Evolutionary conservation across 2,888 invertebrate genomes (phyloP), one percentile per base, ranked within the genome.

Genomic region (Resseliella maxima): DNA sequence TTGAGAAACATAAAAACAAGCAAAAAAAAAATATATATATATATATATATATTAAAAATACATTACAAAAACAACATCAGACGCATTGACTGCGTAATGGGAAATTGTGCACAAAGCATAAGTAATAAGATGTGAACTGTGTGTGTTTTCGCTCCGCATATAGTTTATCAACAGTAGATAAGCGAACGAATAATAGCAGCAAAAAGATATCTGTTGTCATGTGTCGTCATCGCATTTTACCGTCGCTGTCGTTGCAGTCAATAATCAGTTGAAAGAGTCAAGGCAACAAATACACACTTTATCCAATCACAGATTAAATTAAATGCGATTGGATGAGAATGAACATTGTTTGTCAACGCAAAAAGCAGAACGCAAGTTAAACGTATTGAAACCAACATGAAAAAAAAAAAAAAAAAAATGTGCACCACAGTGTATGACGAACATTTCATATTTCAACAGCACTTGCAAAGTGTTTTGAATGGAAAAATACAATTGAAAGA

Each of bases 81-180:
- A 72, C 15, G 18, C 72, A 72, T 72, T 72, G 72, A 72, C 72
- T 72, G 15, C n/a, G n/a, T n/a, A 72, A 72, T 72, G 72, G 72
- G 72, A 72, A 72, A 72, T 72, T 72, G 72, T 72, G 72, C 72
- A 72, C 72, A 72, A 72, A 72, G 72, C 72, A 72, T 72, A 72
- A 72, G 72, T 72, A 72, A 72, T 72, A 72, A 72, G 72, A 72
- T 31, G 72, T 35, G 72, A 72, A 72, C 72, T 72, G 72, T 72
- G 72, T 59, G 15, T 24, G 10, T 3, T 72, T 72, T 31, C 15
- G 72, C 27, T 27, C 31, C 72, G n/a, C 18, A 72, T 15, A 72
- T 2, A 31, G 72, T 31, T 72, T 72, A 72, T 72, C 72, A 72
- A 31, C 15, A 72, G 72, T 31, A 72, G 72, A 72, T 72, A 72